Evolutionary conservation across 2,113 vertebrate genomes (phyloP).

Genomic region (Mormyrus lacerda): DNA sequence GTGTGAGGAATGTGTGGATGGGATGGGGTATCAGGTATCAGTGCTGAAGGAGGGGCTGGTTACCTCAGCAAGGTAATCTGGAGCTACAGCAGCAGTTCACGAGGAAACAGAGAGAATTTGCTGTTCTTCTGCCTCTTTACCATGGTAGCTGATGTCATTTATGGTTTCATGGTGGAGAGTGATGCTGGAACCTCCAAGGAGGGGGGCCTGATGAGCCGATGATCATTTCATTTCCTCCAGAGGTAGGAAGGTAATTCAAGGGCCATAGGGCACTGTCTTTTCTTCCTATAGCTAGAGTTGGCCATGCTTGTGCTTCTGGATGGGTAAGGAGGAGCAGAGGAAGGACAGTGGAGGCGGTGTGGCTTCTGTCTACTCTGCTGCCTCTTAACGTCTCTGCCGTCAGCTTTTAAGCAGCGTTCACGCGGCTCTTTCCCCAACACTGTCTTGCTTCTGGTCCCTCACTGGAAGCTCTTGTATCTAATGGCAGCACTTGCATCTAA

Average conservation of each 20-base stretch:
- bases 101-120: background rate
- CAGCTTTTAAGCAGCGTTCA: background rate
- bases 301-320: background rate
- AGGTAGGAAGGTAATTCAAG: background rate
- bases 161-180: background rate
- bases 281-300: background rate
- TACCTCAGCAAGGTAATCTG: background rate
- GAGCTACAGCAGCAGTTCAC: background rate
- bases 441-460: background rate
- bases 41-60: background rate
- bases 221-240: background rate
- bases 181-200: background rate
- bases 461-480: background rate
- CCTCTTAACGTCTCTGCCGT: background rate
- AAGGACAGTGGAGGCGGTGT: background rate
- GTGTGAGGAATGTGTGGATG: background rate
- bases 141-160: background rate
- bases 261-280: background rate
- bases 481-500: background rate
- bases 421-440: background rate
- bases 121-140: background rate
- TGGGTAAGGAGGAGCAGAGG: background rate
- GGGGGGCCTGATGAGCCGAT: background rate
- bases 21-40: background rate
- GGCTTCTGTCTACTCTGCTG: background rate